Conservation (phyloP, 2,797 vertebrate genomes). For the Channa striata region DNA sequence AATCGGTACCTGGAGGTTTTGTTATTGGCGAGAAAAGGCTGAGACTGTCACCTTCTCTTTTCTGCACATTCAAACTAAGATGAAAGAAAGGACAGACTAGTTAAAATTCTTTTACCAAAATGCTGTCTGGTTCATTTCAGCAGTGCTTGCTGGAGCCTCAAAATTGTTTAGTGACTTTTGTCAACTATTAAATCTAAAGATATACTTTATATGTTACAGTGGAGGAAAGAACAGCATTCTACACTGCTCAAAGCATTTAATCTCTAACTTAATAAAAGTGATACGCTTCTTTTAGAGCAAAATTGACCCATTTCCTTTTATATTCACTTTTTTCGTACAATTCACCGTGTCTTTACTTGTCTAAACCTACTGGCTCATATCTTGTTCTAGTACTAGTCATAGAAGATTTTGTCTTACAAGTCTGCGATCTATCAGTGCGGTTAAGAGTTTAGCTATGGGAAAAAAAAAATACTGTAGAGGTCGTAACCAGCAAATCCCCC, state of each 20-base stretch:
- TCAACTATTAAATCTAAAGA: not conserved
- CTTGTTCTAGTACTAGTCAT: too few relatives aligned
- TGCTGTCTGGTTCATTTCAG: not conserved
- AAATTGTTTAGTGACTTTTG: not conserved
- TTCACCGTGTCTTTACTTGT: too few relatives aligned
- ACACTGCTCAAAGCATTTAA: not conserved
- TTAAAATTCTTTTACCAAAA: not conserved
- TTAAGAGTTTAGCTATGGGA: not conserved
- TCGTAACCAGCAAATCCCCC: not conserved
- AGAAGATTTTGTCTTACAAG: not conserved
- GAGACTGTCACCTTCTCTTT: not conserved
- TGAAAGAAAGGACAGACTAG: not conserved
- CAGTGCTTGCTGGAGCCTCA: not conserved
- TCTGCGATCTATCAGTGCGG: not conserved
- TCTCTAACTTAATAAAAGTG: not conserved
- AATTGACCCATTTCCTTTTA: too few relatives aligned
- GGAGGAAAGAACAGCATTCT: not conserved
- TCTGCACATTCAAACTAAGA: not conserved
- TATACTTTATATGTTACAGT: constrained; percentile 1
- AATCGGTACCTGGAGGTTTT: constrained; percentile 7
- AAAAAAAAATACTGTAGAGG: fast-evolving
- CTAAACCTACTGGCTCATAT: not conserved
- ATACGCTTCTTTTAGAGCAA: too few relatives aligned
- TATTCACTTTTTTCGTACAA: too few relatives aligned
- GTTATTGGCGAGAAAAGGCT: not conserved